phyloP scores from a whole-genome alignment of 2,113 vertebrate species.

The Sinocyclocheilus anshuiensis region DNA sequence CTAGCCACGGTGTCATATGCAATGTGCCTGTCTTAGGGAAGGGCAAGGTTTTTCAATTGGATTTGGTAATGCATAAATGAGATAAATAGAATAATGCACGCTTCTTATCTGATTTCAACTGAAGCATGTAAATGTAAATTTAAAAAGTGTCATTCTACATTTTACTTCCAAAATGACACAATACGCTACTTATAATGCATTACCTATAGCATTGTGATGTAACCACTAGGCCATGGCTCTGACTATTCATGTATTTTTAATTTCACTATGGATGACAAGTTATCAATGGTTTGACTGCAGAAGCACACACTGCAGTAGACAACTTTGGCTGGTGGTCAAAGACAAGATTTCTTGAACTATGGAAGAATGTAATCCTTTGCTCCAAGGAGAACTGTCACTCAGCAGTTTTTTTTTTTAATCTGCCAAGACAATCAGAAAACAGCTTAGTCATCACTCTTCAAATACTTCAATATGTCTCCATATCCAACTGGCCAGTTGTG shows the following conservation, averaged over 20 bases:
- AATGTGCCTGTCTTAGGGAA: background rate
- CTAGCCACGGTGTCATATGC: background rate
- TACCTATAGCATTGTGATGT: background rate
- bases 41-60: background rate
- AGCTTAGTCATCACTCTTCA: conserved; percentile 60
- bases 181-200: background rate
- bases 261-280: background rate
- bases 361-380: conserved; percentile 54
- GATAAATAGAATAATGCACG: background rate
- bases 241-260: background rate
- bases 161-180: background rate
- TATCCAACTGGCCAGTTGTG: conserved; percentile 31
- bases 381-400: conserved; percentile 46
- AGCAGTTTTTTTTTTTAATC: conserved; percentile 34
- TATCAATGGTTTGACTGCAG: background rate
- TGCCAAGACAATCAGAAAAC: conserved; percentile 61
- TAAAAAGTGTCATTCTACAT: background rate
- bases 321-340: conserved; percentile 22
- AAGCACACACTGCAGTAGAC: background rate
- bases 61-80: background rate
- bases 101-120: background rate
- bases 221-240: background rate
- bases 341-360: background rate
- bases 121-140: background rate
- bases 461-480: conserved; percentile 21